Evolutionary conservation across 2,888 invertebrate genomes (phyloP).

Genomic region (Labia minor): DNA sequence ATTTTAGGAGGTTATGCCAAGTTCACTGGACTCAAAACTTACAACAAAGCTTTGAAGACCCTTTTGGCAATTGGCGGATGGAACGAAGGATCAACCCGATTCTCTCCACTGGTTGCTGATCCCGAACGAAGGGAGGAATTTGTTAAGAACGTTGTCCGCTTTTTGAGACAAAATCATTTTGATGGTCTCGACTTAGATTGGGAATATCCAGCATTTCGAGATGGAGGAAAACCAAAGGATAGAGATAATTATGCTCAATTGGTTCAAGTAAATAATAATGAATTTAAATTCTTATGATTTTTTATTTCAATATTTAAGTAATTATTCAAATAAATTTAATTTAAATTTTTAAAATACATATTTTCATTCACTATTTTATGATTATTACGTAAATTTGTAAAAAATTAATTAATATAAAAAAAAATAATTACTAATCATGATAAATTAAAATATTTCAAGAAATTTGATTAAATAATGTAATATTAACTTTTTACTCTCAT

Average conservation of each 20-base stretch:
- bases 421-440: too few species aligned
- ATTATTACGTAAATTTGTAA: background rate
- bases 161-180: constrained; percentile 81
- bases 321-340: too few species aligned
- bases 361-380: background rate
- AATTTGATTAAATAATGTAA: too few species aligned
- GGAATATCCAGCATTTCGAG: constrained; percentile 76
- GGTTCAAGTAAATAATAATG: constrained; percentile 56
- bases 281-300: background rate
- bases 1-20: constrained; percentile 79
- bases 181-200: constrained; percentile 89
- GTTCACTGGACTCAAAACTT: constrained; percentile 84
- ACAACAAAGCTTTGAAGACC: constrained; percentile 83
- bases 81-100: constrained; percentile 84
- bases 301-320: background rate
- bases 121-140: constrained; percentile 66
- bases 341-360: background rate
- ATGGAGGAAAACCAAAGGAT: constrained; percentile 65
- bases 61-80: constrained; percentile 87
- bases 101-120: constrained; percentile 78
- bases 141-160: constrained; percentile 39
- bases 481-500: too few species aligned
- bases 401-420: too few species aligned
- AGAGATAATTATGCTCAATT: constrained; percentile 77
- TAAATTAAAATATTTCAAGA: too few species aligned